Evolutionary conservation across 2,113 vertebrate species (phyloP).

Genomic region (Ameiurus melas): DNA sequence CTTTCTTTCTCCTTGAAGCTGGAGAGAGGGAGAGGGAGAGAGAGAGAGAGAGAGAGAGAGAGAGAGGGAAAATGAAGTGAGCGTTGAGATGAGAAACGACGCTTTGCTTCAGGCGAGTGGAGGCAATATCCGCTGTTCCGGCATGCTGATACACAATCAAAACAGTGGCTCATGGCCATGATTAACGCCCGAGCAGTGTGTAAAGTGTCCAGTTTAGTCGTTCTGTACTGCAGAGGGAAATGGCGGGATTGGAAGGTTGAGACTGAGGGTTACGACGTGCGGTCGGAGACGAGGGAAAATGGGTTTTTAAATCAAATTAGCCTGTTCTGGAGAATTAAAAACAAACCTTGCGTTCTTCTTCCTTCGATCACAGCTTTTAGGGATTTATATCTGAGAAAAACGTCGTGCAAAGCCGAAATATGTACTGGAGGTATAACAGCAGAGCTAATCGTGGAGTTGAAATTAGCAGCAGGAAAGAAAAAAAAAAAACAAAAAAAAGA

Average conservation of each 20-base stretch:
- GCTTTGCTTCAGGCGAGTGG: slow-evolving; percentile 42
- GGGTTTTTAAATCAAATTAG: background rate
- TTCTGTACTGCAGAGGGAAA: background rate
- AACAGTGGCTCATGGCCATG: slow-evolving; percentile 22
- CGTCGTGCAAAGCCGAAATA: background rate
- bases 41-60: no score
- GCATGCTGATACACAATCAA: slow-evolving; percentile 44
- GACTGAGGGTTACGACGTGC: slow-evolving; percentile 35
- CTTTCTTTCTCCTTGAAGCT: slow-evolving; percentile 34
- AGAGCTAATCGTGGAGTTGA: background rate
- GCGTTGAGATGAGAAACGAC: slow-evolving; percentile 37
- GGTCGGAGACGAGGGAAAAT: background rate
- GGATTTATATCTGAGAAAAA: background rate
- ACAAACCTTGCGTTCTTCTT: background rate
- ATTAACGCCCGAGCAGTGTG: slow-evolving; percentile 17
- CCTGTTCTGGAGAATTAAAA: background rate
- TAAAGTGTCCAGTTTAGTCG: slow-evolving; percentile 35
- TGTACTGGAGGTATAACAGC: background rate
- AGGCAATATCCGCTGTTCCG: slow-evolving; percentile 48
- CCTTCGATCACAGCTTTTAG: background rate
- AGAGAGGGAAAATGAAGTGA: background rate
- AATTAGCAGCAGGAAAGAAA: background rate
- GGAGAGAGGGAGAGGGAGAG: background rate
- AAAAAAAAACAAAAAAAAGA: no score
- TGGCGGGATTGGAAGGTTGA: background rate